A percentile compares a stretch with the other conserved stretches of the same genome.
Conservation (phyloP, 2,113 vertebrate genomes). For the Cercocebus atys region DNA sequence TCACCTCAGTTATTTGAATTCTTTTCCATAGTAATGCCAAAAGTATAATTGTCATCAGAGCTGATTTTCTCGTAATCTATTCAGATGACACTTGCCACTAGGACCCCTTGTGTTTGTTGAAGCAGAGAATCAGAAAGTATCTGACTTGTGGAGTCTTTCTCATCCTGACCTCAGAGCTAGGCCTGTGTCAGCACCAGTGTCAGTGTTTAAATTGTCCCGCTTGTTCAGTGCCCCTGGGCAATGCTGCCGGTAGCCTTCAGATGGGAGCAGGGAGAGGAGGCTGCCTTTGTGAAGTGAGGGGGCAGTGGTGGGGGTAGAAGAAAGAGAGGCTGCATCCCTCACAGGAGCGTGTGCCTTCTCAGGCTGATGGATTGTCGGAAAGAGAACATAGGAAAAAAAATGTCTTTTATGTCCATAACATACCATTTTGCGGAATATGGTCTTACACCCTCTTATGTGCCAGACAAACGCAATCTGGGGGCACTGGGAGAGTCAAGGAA, state of each 20-base stretch:
- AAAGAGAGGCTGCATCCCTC: background rate
- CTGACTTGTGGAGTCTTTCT: background rate
- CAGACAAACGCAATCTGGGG: too few species aligned
- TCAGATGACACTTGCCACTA: background rate
- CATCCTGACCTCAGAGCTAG: background rate
- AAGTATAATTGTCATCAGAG: background rate
- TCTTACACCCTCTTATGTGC: background rate
- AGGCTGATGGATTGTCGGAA: background rate
- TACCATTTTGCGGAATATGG: background rate
- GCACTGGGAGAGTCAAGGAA: background rate
- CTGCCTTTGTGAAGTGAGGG: background rate
- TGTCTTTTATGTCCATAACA: background rate
- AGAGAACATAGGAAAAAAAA: too few species aligned
- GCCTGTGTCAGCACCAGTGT: too few species aligned
- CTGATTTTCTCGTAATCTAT: background rate
- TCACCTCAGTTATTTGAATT: background rate
- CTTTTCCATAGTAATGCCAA: background rate
- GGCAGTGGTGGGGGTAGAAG: background rate
- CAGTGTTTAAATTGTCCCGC: background rate
- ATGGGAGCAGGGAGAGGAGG: too few species aligned
- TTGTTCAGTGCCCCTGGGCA: background rate
- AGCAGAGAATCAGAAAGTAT: background rate
- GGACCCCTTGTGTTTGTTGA: background rate
- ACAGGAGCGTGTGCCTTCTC: background rate
- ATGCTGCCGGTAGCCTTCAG: background rate